Percentiles rank a stretch among this genome's conserved stretches.
Conservation (phyloP, 2,113 vertebrate species). For the Cavia porcellus region DNA sequence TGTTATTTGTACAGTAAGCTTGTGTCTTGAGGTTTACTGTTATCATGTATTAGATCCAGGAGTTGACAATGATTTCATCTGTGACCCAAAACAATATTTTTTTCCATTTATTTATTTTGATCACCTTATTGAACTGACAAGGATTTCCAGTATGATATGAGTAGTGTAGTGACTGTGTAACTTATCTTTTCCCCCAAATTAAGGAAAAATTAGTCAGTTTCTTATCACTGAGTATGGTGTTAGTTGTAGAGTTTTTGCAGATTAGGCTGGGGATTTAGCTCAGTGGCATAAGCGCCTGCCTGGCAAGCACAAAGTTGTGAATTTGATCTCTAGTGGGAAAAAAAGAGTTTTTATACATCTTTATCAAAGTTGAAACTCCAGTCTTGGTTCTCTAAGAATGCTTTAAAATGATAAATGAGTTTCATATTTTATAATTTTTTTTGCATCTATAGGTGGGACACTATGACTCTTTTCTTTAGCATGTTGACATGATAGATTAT, state of each 20-base stretch:
- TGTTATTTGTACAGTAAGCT: not conserved
- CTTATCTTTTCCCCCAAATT: not conserved
- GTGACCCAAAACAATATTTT: not conserved
- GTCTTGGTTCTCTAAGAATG: not conserved
- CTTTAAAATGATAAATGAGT: not conserved
- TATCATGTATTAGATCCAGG: not conserved
- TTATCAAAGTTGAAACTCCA: not conserved
- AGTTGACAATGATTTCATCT: not conserved
- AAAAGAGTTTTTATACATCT: too few species aligned
- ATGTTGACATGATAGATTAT: not conserved
- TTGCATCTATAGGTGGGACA: not conserved
- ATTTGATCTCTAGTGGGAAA: too few species aligned
- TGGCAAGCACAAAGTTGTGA: too few species aligned
- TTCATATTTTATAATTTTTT: not conserved
- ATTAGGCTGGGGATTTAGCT: not conserved
- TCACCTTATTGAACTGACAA: not conserved
- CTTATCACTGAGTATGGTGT: not conserved
- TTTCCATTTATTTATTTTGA: not conserved
- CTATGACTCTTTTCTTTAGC: not conserved
- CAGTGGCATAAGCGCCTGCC: too few species aligned
- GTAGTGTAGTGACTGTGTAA: too few species aligned
- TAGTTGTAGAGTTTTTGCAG: not conserved
- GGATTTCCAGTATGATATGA: not conserved
- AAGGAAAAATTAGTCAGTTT: not conserved
- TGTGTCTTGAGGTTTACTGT: not conserved